Evolutionary conservation across 2,113 vertebrate species (phyloP).

Genomic region (Vulpes vulpes): DNA sequence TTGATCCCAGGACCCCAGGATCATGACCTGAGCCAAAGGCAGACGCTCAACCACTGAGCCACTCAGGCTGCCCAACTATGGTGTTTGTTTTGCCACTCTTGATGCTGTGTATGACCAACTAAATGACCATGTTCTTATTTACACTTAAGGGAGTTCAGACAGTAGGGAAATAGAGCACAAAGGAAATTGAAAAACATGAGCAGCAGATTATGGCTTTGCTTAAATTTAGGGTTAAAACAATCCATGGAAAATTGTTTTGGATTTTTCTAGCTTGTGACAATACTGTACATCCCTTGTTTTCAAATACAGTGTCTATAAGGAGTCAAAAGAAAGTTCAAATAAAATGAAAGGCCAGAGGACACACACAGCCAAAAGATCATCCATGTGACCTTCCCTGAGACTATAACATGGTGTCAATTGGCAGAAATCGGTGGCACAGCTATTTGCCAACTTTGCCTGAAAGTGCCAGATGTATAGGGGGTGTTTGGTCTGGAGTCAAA

Average conservation of each 20-base stretch:
- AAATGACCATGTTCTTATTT: neutral
- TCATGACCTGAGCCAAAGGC: no score
- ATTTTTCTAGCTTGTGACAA: constrained; percentile 46
- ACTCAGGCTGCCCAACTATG: neutral
- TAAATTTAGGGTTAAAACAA: constrained; percentile 33
- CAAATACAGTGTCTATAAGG: neutral
- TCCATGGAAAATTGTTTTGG: constrained; percentile 28
- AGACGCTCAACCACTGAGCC: no score
- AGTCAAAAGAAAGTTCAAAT: constrained; percentile 64
- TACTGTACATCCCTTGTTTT: neutral
- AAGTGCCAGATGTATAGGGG: neutral
- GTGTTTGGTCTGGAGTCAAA: constrained; percentile 45
- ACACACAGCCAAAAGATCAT: neutral
- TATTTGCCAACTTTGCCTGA: constrained; percentile 68
- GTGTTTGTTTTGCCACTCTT: neutral
- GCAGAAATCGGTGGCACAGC: constrained; percentile 46
- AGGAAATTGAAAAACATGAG: neutral
- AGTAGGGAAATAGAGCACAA: neutral
- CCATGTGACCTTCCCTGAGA: constrained; percentile 60
- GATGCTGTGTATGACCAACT: neutral
- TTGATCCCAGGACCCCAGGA: no score
- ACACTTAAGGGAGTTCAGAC: neutral
- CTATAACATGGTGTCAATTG: neutral
- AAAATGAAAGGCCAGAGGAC: constrained; percentile 60
- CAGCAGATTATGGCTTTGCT: neutral